Conservation (phyloP, 1,140 invertebrate species). For the Caenorhabditis latens region DNA sequence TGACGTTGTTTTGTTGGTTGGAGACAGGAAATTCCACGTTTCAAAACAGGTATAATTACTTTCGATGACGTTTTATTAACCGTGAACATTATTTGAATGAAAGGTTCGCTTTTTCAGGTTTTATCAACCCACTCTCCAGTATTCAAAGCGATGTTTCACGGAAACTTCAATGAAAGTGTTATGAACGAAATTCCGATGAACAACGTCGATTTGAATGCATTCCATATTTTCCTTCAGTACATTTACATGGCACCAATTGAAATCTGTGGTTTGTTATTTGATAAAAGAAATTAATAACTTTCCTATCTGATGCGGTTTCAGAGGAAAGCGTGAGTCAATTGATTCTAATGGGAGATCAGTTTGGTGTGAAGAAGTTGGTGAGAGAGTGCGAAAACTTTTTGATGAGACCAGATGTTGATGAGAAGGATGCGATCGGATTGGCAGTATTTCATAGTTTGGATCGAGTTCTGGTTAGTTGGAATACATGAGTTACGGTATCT, state of each 20-base stretch:
- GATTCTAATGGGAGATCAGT: slow-evolving; percentile 31
- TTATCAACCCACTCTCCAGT: background rate
- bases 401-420: slow-evolving; percentile 14
- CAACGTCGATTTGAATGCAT: slow-evolving; percentile 2
- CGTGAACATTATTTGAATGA: background rate
- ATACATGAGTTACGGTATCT: background rate
- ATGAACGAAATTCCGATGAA: slow-evolving; percentile 2
- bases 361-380: slow-evolving; percentile 10
- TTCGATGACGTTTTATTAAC: background rate
- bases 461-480: slow-evolving; percentile 7
- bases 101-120: background rate
- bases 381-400: slow-evolving; percentile 40
- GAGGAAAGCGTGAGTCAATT: slow-evolving; percentile 12
- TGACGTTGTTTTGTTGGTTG: background rate
- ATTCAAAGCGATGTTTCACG: slow-evolving; percentile 13
- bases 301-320: background rate
- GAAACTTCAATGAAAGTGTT: background rate
- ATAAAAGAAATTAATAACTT: background rate
- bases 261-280: background rate
- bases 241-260: slow-evolving; percentile 22
- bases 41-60: background rate
- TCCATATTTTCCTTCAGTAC: slow-evolving; percentile 17
- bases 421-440: background rate
- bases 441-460: slow-evolving; percentile 33
- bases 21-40: slow-evolving; percentile 3